Base-by-base conservation (phyloP, 2,113 vertebrate species). In the Halcyon senegalensis region DNA sequence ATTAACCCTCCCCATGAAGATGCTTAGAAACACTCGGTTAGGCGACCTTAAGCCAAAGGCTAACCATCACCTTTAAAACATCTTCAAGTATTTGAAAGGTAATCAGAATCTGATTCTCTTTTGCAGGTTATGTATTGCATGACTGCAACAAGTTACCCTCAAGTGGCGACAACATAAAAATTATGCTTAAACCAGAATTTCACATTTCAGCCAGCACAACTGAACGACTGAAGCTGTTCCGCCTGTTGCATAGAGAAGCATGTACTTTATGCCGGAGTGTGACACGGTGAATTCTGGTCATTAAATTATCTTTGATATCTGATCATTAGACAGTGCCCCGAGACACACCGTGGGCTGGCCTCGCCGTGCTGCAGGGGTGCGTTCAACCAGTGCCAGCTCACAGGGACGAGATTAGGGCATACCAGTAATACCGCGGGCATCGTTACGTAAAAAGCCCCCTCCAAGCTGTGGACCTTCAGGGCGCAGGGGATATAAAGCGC, bases 91-190 rank as follows among this genome's bases (percentile, higher is more conserved):
- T 20, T 9, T 56, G 30, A 63, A 59, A 63, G 58, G 6, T 3
- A 37, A 27, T 20, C 48, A 46, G 43, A 21, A 35, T 4, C 46
- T 2, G 43, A 24, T 24, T 70, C 12, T 17, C 6, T 12, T 59
- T 24, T 8, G 28, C 37, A 9, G 35, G 35, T 43, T 69, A 19
- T 0, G 2, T 1, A 37, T 10, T 18, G 9, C 31, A 0, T 0
- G 10, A 81, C 33, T 83, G 35, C 68, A 51, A 53, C 63, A 23
- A 63, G 73, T 24, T 9, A 58, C 44, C n/a, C 81, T 30, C 7
- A 31, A 37, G 28, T 1, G 50, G 44, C 81, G 79, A 31, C 59
- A 12, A 8, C 17, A 19, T 9, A 3, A 30, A 60, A 31, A 51
- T 13, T 4, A 30, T 0, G 17, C 35, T 63, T n/a, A 43, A 90